Evolutionary conservation across 1,140 invertebrate genomes (phyloP), one percentile per base, ranked within the genome.

Genomic region (Saxidomus purpurata): DNA sequence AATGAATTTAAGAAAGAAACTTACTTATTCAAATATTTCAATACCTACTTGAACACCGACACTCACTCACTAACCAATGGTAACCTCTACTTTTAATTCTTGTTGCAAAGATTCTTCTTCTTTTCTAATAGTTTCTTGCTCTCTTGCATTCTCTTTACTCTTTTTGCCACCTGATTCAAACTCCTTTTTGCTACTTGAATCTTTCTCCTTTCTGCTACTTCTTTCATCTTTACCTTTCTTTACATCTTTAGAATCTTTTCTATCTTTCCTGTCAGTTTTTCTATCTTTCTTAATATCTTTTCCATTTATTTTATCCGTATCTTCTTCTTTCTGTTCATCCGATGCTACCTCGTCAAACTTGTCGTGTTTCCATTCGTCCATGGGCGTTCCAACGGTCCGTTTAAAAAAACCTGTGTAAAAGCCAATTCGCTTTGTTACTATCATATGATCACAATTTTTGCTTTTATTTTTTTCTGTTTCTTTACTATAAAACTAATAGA

Each of bases 341-440:
- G n/a, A 38, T 28, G 67, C 59, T 19, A 40, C 84, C 55, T 88
- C 86, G 49, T 88, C 76, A 52, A 77, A 88, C 63, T 88, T 88
- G 77, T 88, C 86, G 31, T 88, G 86, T 81, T 88, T 88, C 86
- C 86, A 88, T 28, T 47, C 61, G 22, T 88, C 85, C 71, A 76
- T 63, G 28, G 47, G 22, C 36, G 25, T 47, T 4, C 52, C 86
- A 63, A 40, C 36, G 11, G 49, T 67, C 25, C 17, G 36, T 25
- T 71, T 69, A 28, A 40, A 11, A 79, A 31, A 40, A 52, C 49
- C 86, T 79, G 47, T 59, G 36, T 36, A 80, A 77, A 74, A 52
- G 15, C 15, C 19, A 59, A 15, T 31, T 34, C 31, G n/a, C n/a
- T n/a, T n/a, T n/a, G n/a, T n/a, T n/a, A n/a, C n/a, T n/a, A n/a